These are phyloP conservation scores for Eupleurogrammus muticus DNA, from an alignment of 2,797 vertebrate species.

Conservation along the genomic window DNA sequence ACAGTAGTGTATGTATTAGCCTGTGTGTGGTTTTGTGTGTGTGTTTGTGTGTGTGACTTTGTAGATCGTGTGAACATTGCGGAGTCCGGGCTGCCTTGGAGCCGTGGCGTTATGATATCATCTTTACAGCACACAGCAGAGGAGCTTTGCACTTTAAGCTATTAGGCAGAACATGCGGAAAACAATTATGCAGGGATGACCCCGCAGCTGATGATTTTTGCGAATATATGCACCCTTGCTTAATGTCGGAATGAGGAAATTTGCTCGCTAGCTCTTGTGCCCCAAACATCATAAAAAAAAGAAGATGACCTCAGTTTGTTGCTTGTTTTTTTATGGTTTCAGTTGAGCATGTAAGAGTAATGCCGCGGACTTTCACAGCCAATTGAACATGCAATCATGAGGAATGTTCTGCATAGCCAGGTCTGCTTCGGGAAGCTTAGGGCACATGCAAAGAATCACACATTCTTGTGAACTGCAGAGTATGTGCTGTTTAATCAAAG, in stretches of 20 bases:
- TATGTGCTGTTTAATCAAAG: constrained; percentile 76
- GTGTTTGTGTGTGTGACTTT: constrained; percentile 36
- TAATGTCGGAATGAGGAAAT: constrained; percentile 15
- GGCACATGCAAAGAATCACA: constrained; percentile 69
- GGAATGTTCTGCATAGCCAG: constrained; percentile 74
- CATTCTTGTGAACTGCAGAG: constrained; percentile 76
- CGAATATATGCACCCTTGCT: not conserved
- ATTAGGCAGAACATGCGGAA: constrained; percentile 65
- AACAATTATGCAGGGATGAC: not conserved
- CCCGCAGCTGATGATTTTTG: constrained; percentile 20
- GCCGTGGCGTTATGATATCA: constrained; percentile 62
- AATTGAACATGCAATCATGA: constrained; percentile 78
- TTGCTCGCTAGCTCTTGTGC: constrained; percentile 22
- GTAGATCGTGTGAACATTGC: constrained; percentile 41
- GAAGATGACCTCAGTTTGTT: constrained; percentile 41
- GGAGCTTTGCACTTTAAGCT: constrained; percentile 56
- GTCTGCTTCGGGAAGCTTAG: constrained; percentile 67
- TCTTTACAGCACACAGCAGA: constrained; percentile 56
- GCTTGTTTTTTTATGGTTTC: constrained; percentile 62
- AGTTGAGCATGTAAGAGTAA: constrained; percentile 60
- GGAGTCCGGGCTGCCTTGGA: constrained; percentile 47
- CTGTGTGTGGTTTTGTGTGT: constrained; percentile 48
- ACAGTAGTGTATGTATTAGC: constrained; percentile 52
- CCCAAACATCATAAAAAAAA: constrained; percentile 22
- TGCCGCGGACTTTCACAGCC: constrained; percentile 71